Evolutionary conservation across 2,797 vertebrate species (phyloP), one percentile per base, ranked within the genome.

Genomic region (Propithecus deckenii): DNA sequence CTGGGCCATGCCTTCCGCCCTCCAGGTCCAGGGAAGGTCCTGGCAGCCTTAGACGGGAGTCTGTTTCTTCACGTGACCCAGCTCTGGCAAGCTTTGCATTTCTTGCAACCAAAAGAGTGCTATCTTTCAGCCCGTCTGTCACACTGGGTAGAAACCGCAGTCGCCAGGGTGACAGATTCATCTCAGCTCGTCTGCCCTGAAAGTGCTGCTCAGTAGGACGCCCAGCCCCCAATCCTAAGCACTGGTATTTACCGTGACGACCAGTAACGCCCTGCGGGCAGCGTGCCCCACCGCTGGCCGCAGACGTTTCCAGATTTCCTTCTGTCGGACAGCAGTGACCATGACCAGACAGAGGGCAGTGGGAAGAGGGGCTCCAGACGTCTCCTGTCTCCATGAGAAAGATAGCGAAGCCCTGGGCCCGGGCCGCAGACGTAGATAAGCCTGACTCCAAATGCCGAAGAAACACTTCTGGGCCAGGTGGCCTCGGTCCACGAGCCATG

Each of bases 351-450:
- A 12, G 59, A 65, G 18, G 71, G 15, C n/a, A 14, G 48, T 4
- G 35, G 59, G 8, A 13, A 0, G 13, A 32, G 30, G 17, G 35
- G 25, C 17, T 15, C 32, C 38, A 71, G 46, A 41, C 3, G 0
- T 9, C 46, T 6, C 22, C 30, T 5, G 5, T 1, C 28, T 57
- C 83, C 9, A 0, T 6, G 71, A 28, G 22, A 50, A 79, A 2
- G 38, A 43, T 23, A 67, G 35, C 2, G 14, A 38, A 13, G 63
- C 38, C 74, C 10, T 25, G 30, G 46, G 52, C 17, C 25, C 7
- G 1, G 8, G 52, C 67, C n/a, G 0, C 0, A 2, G 67, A 5
- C 0, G 3, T 35, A 18, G 0, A 28, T 0, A 15, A 55, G 48
- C 11, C 32, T 2, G 50, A 65, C 5, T 7, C 23, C 74, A 52